Evolutionary conservation across 2,113 vertebrate genomes (phyloP).

Genomic region (Procapra przewalskii): DNA sequence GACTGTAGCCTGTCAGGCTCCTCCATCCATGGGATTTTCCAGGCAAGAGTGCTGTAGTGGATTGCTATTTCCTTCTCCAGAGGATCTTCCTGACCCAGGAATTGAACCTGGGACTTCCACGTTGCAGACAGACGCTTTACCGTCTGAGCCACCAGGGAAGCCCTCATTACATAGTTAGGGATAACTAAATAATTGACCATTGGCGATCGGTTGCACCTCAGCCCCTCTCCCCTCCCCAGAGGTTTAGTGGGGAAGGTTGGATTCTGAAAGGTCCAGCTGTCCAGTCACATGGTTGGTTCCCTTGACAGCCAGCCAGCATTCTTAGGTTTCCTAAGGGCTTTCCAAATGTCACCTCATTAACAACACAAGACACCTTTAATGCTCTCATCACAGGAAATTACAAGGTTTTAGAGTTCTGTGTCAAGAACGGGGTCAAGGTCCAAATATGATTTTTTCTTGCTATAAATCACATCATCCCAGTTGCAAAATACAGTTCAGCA

Average conservation of each 20-base stretch:
- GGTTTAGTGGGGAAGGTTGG: background rate
- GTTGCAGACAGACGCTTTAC: too few relatives aligned
- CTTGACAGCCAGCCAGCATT: background rate
- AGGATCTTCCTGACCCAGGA: too few relatives aligned
- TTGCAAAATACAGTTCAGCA: background rate
- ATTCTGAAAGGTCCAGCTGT: background rate
- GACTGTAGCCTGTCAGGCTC: too few relatives aligned
- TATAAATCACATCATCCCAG: background rate
- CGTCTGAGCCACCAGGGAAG: background rate
- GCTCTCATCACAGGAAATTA: background rate
- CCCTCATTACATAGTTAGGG: background rate
- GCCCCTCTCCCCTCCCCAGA: background rate
- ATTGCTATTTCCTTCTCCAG: too few relatives aligned
- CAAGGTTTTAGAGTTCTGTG: background rate
- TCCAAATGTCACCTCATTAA: background rate
- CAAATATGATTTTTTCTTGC: background rate
- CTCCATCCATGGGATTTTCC: too few relatives aligned
- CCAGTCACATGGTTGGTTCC: background rate
- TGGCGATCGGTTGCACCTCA: background rate
- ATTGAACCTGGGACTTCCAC: too few relatives aligned
- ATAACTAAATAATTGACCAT: background rate
- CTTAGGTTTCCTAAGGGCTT: background rate
- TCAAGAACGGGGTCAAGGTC: background rate
- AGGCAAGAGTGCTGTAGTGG: too few relatives aligned
- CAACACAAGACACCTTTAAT: background rate